Conservation (phyloP, 2,113 vertebrate species). For the Boleophthalmus pectinirostris region DNA sequence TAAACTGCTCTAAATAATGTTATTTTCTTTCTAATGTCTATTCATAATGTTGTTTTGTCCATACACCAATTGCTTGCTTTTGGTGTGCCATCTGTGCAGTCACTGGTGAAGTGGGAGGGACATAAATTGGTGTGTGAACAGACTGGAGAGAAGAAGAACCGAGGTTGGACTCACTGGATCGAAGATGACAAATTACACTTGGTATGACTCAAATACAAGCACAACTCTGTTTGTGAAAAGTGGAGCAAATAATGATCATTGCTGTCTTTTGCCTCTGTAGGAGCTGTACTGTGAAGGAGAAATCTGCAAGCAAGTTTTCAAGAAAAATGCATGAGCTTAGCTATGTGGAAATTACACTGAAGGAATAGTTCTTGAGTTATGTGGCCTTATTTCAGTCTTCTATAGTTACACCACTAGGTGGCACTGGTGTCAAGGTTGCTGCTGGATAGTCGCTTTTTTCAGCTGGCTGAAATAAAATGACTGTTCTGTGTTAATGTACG, state of each 20-base stretch:
- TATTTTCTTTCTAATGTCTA: background rate
- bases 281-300: constrained; percentile 88
- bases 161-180: constrained; percentile 90
- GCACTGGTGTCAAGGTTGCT: constrained; percentile 18
- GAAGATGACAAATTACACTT: constrained; percentile 86
- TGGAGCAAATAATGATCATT: background rate
- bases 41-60: background rate
- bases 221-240: background rate
- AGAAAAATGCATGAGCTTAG: constrained; percentile 61
- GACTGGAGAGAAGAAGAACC: constrained; percentile 85
- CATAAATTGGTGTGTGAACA: constrained; percentile 85
- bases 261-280: constrained; percentile 51
- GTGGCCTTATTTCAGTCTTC: background rate
- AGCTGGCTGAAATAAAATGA: constrained; percentile 21
- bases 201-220: constrained; percentile 68
- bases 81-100: constrained; percentile 67
- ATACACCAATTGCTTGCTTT: background rate
- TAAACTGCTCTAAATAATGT: no score
- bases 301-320: constrained; percentile 86
- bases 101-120: constrained; percentile 83
- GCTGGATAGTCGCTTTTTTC: constrained; percentile 6
- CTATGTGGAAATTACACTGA: constrained; percentile 27
- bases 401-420: constrained; percentile 42
- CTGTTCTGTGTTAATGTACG: background rate
- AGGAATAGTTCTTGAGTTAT: background rate